phyloP scores from a whole-genome alignment of 2,888 invertebrate genomes.

The Adineta ricciae region DNA sequence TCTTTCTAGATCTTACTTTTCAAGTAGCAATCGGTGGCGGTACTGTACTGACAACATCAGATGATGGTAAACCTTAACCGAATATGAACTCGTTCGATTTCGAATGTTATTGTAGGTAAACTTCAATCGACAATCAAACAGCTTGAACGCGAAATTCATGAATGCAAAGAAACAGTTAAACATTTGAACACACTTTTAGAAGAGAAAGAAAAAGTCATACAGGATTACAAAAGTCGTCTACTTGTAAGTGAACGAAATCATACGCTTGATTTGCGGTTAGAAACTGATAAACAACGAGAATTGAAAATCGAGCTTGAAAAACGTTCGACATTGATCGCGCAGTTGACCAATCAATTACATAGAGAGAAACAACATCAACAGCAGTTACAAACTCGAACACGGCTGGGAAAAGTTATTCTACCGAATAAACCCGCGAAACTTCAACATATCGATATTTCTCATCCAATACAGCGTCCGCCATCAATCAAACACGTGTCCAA shows the following conservation, averaged over 20 bases:
- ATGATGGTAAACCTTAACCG: background rate
- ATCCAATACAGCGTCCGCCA: background rate
- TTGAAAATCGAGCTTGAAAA: constrained; percentile 6
- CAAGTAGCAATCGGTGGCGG: background rate
- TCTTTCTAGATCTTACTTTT: background rate
- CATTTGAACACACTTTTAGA: background rate
- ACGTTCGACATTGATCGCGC: background rate
- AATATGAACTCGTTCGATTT: background rate
- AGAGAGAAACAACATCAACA: background rate
- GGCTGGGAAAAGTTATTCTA: background rate
- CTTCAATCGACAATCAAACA: background rate
- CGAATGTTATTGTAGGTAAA: background rate
- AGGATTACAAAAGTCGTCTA: background rate
- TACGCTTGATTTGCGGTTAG: background rate
- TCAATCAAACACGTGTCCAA: background rate
- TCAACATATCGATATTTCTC: background rate
- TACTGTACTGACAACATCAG: background rate
- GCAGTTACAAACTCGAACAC: background rate
- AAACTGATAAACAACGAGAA: background rate
- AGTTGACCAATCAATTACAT: background rate
- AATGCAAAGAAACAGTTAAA: background rate
- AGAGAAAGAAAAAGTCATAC: background rate
- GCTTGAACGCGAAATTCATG: background rate
- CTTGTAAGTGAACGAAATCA: background rate
- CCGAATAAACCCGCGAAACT: background rate